A percentile compares a stretch with the other conserved stretches of the same genome.
phyloP scores from a whole-genome alignment of 1,140 invertebrate species.

The Diachasmimorpha longicaudata region DNA sequence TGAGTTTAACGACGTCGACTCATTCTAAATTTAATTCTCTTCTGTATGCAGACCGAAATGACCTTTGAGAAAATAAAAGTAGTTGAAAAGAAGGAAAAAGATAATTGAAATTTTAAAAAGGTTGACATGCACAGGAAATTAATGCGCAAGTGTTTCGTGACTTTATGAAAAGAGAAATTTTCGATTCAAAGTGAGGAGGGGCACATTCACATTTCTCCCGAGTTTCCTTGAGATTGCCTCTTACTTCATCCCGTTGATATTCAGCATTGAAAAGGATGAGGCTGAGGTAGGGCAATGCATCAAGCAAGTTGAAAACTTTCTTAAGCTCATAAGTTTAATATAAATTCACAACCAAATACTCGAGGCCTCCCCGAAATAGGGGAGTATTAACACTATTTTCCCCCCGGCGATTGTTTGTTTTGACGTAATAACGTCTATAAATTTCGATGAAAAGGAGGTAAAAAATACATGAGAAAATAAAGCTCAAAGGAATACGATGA shows the following conservation, averaged over 20 bases:
- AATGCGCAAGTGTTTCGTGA: not conserved
- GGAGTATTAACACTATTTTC: not conserved
- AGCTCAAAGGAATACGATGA: not conserved
- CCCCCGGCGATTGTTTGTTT: not conserved
- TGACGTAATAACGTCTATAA: not conserved
- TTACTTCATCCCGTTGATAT: not conserved
- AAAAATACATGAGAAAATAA: not conserved
- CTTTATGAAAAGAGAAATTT: not conserved
- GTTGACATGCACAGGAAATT: not conserved
- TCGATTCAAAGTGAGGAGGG: not conserved
- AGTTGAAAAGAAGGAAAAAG: not conserved
- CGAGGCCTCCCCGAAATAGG: not conserved
- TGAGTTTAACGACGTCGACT: not conserved
- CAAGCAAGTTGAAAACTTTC: not conserved
- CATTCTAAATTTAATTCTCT: not conserved
- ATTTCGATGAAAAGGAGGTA: not conserved
- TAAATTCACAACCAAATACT: constrained; percentile 1
- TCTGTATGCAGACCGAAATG: not conserved
- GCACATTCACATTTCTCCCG: not conserved
- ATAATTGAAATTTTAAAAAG: constrained; percentile 2
- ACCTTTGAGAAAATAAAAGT: not conserved
- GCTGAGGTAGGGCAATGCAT: not conserved
- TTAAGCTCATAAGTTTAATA: not conserved
- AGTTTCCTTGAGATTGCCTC: not conserved
- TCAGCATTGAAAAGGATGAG: not conserved